These are phyloP conservation scores for Eupithecia dodoneata DNA, from an alignment of 2,888 invertebrate genomes.

Conservation along the genomic window DNA sequence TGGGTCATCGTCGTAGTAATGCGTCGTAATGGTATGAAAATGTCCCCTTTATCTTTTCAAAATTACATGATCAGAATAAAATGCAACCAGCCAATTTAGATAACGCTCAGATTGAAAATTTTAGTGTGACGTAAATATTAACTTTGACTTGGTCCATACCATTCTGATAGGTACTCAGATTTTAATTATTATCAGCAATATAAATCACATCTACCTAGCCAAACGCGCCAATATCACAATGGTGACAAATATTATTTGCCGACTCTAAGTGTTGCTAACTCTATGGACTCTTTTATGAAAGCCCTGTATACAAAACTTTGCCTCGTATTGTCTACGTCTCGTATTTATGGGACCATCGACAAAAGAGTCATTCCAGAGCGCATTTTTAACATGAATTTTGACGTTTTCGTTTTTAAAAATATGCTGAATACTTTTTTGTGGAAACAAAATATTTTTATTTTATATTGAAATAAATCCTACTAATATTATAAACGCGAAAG, in stretches of 20 bases:
- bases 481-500: too few relatives aligned
- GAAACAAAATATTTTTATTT: too few relatives aligned
- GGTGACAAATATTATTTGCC: not conserved
- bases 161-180: not conserved
- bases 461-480: not conserved
- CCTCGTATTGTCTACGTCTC: slow-evolving; percentile 32
- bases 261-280: not conserved
- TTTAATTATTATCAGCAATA: too few relatives aligned
- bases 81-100: too few relatives aligned
- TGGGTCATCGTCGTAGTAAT: not conserved
- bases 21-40: not conserved
- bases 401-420: not conserved
- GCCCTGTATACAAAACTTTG: slow-evolving; percentile 32
- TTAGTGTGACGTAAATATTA: not conserved
- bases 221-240: too few relatives aligned
- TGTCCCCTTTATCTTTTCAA: too few relatives aligned
- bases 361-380: slow-evolving; percentile 37
- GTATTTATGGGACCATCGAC: slow-evolving; percentile 33
- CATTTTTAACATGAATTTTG: slow-evolving; percentile 25
- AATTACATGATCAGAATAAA: too few relatives aligned
- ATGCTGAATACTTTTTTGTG: not conserved
- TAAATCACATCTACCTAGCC: too few relatives aligned
- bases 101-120: too few relatives aligned
- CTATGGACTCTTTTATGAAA: slow-evolving; percentile 18
- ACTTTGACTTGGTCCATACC: not conserved